A percentile compares a stretch with the other conserved stretches of the same genome.
phyloP scores from a whole-genome alignment of 2,797 vertebrate genomes.

The Urophycis tenuis region DNA sequence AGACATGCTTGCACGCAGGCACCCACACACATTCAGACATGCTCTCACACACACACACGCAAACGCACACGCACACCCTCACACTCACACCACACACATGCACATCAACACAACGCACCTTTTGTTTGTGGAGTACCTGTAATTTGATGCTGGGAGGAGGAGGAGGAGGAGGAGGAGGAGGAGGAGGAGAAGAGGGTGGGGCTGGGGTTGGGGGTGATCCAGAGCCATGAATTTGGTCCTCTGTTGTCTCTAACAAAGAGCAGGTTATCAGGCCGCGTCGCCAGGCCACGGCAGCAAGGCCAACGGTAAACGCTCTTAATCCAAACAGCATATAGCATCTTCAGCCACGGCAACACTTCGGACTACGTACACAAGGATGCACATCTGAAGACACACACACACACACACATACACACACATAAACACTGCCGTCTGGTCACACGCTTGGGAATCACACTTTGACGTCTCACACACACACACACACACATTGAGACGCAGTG shows the following conservation, averaged over 20 bases:
- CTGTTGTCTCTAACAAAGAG: conserved; percentile 16
- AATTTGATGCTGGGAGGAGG: conserved; percentile 23
- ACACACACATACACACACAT: no score
- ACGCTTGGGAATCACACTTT: no score
- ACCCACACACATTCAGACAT: conserved; percentile 9
- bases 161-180: neutral
- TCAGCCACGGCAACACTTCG: no score
- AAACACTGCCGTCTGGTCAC: no score
- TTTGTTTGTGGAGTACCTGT: conserved; percentile 27
- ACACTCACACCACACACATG: no score
- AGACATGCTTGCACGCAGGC: neutral
- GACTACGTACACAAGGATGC: no score
- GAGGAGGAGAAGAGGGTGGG: no score
- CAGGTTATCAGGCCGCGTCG: neutral
- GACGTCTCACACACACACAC: neutral
- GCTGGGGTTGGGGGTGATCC: no score
- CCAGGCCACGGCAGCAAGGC: no score
- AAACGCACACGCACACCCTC: conserved; percentile 21
- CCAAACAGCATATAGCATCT: neutral
- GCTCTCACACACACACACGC: conserved; percentile 4
- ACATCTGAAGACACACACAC: no score
- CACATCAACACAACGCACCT: conserved; percentile 10
- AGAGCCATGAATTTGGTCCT: no score
- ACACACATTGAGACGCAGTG: neutral
- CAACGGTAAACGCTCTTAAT: no score